Evolutionary conservation across 2,797 vertebrate species (phyloP).

Genomic region (Crenichthys baileyi): DNA sequence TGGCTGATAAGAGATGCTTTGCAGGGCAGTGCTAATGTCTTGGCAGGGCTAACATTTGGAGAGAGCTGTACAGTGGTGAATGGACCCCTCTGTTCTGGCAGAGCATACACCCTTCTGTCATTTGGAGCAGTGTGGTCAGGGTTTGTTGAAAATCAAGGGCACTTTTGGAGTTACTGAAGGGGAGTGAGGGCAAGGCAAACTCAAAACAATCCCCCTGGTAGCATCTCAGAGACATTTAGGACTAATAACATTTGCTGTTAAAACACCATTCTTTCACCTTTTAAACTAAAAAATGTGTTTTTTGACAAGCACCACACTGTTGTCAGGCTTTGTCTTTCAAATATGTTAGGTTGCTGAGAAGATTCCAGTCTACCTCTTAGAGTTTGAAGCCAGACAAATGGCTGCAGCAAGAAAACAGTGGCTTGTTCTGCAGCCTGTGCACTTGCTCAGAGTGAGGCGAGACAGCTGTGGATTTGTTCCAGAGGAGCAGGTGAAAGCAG

Average conservation of each 20-base stretch:
- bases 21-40: slow-evolving; percentile 66
- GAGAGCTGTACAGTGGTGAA: slow-evolving; percentile 63
- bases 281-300: not conserved
- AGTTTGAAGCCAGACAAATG: slow-evolving; percentile 64
- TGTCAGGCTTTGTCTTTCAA: slow-evolving; percentile 11
- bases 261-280: not conserved
- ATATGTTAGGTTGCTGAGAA: slow-evolving; percentile 42
- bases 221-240: slow-evolving; percentile 1
- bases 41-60: slow-evolving; percentile 74
- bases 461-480: slow-evolving; percentile 65
- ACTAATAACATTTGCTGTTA: not conserved
- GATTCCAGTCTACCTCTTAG: slow-evolving; percentile 54
- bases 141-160: slow-evolving; percentile 47
- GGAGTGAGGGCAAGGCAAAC: slow-evolving; percentile 1
- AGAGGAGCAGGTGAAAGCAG: slow-evolving; percentile 67
- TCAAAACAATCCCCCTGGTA: not conserved
- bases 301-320: not conserved
- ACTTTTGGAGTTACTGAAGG: slow-evolving; percentile 9
- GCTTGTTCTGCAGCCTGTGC: slow-evolving; percentile 56
- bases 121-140: slow-evolving; percentile 49
- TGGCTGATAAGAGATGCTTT: slow-evolving; percentile 67
- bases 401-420: slow-evolving; percentile 56
- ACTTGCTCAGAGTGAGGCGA: slow-evolving; percentile 59
- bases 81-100: slow-evolving; percentile 70
- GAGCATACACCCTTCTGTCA: slow-evolving; percentile 59